A percentile compares a stretch with the other conserved stretches of the same genome.
Conservation (phyloP, 2,113 vertebrate species). For the Canis aureus region DNA sequence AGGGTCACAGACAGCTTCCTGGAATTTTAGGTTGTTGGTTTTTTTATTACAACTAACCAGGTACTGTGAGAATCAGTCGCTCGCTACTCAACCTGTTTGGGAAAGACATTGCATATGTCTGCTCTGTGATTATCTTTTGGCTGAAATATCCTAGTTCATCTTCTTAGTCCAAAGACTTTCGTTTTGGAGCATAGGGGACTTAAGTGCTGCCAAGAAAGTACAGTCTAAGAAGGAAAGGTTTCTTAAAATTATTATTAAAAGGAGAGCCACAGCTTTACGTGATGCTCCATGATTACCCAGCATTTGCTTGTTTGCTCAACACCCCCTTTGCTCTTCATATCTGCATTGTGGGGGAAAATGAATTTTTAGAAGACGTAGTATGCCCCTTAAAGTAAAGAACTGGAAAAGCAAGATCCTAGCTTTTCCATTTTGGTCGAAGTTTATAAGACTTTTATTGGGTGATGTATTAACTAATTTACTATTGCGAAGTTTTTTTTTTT, state of each 20-base stretch:
- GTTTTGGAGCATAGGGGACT: conserved; percentile 32
- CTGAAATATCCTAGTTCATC: conserved; percentile 51
- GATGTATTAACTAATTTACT: conserved; percentile 63
- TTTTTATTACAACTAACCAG: conserved; percentile 57
- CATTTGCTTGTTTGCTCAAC: conserved; percentile 37
- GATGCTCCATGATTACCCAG: conserved; percentile 53
- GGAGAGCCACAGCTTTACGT: conserved; percentile 58
- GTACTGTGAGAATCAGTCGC: conserved; percentile 26
- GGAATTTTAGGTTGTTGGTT: conserved; percentile 62
- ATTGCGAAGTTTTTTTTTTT: conserved; percentile 37
- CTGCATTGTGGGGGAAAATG: background rate
- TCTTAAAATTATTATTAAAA: conserved; percentile 2
- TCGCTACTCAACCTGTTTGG: conserved; percentile 49
- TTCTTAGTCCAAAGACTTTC: conserved; percentile 35
- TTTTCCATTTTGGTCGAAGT: conserved; percentile 17
- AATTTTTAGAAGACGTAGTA: conserved; percentile 58
- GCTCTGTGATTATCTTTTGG: conserved; percentile 60
- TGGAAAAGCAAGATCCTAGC: conserved; percentile 21
- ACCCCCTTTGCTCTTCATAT: background rate
- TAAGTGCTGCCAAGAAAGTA: background rate
- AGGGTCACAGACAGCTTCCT: conserved; percentile 65
- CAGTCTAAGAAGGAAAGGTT: background rate
- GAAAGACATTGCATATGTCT: conserved; percentile 68
- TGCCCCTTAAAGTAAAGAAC: background rate
- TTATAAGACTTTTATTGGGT: background rate